Conservation (phyloP, 2,797 vertebrate genomes). For the Halcyon leucocephala region DNA sequence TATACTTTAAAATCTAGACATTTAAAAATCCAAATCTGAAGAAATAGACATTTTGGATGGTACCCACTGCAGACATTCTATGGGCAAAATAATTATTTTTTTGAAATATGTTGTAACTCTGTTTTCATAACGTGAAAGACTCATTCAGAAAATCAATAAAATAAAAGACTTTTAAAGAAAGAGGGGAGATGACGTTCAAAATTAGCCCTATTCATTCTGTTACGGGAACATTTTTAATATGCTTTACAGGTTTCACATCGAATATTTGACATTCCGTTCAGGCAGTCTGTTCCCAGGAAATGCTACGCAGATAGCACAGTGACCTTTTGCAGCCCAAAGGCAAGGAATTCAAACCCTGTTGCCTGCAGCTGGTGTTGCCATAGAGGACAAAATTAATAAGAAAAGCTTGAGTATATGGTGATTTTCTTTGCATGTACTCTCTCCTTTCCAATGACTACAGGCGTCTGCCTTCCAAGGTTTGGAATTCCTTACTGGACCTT, state of each 20-base stretch:
- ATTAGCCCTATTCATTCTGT: neutral
- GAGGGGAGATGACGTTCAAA: neutral
- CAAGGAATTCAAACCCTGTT: neutral
- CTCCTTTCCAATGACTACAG: neutral
- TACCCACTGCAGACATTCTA: neutral
- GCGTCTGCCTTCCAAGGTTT: neutral
- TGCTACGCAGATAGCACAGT: fast-evolving
- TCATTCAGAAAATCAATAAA: neutral
- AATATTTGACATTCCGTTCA: slow-evolving; percentile 8
- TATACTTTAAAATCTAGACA: neutral
- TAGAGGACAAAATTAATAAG: neutral
- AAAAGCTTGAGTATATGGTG: neutral
- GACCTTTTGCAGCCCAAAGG: neutral
- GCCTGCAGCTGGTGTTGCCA: slow-evolving; percentile 1
- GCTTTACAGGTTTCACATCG: neutral
- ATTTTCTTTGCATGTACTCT: neutral
- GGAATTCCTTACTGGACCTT: neutral
- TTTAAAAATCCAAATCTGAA: neutral
- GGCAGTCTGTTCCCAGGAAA: slow-evolving; percentile 10
- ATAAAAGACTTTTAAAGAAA: neutral
- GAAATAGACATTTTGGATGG: neutral
- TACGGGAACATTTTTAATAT: neutral
- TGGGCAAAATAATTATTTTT: neutral
- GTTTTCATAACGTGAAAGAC: neutral
- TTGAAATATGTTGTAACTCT: neutral